Evolutionary conservation across 2,797 vertebrate species (phyloP).

Genomic region (Monodelphis domestica): DNA sequence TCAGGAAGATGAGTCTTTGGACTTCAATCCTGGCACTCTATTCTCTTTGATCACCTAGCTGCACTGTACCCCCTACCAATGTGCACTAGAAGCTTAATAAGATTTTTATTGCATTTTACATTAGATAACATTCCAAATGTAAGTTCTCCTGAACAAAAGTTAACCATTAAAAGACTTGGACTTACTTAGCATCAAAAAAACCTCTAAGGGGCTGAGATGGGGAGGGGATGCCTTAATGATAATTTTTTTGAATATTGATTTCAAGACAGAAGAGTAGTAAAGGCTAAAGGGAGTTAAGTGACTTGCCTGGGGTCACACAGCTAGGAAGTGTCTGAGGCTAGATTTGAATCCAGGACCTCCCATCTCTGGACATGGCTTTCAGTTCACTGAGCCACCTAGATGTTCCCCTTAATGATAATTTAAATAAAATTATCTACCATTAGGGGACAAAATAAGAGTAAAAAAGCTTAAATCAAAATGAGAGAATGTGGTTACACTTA

Average conservation of each 20-base stretch:
- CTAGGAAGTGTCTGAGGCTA: too few relatives aligned
- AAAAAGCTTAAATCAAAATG: conserved; percentile 48
- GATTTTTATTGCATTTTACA: not conserved
- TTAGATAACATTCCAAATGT: not conserved
- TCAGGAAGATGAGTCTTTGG: not conserved
- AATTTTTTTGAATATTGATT: too few relatives aligned
- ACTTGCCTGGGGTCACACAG: too few relatives aligned
- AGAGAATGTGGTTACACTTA: conserved; percentile 50
- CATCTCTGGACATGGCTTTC: too few relatives aligned
- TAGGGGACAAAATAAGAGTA: conserved; percentile 36
- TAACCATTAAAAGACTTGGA: not conserved
- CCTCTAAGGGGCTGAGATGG: not conserved
- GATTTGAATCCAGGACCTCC: too few relatives aligned
- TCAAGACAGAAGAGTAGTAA: too few relatives aligned
- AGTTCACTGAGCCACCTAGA: too few relatives aligned
- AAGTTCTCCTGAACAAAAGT: not conserved
- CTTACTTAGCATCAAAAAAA: not conserved
- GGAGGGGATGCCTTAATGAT: not conserved
- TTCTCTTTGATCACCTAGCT: too few relatives aligned
- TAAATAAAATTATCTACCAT: conserved; percentile 1
- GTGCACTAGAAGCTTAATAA: not conserved
- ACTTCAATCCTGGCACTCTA: not conserved
- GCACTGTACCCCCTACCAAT: not conserved
- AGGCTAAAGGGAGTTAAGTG: too few relatives aligned
- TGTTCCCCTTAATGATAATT: too few relatives aligned